Percentiles rank a stretch among this genome's conserved stretches.
Evolutionary conservation across 2,888 invertebrate species (phyloP).

Genomic region (Quadroppia sp.): DNA sequence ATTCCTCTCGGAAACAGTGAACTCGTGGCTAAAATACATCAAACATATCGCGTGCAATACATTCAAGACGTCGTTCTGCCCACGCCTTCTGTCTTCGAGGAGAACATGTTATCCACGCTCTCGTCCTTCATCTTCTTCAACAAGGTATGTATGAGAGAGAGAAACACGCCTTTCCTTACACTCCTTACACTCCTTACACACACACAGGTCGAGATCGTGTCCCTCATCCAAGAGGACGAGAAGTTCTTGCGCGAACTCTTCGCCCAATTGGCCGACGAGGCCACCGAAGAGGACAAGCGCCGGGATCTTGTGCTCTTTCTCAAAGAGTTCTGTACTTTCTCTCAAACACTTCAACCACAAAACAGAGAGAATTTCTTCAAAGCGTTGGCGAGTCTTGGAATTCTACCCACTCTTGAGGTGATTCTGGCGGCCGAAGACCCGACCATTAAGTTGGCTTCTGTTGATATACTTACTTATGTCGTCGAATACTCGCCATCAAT

Average conservation of each 20-base stretch:
- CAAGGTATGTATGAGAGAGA: constrained; percentile 63
- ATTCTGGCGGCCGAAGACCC: constrained; percentile 76
- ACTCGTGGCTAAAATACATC: constrained; percentile 95
- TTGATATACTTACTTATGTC: constrained; percentile 95
- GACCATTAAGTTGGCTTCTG: constrained; percentile 91
- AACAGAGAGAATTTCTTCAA: constrained; percentile 97
- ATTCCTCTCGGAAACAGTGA: constrained; percentile 93
- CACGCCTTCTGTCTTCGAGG: constrained; percentile 97
- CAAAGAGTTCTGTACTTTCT: constrained; percentile 98
- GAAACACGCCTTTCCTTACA: too few relatives aligned
- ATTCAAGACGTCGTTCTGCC: constrained; percentile 96
- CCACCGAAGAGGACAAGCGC: constrained; percentile 75
- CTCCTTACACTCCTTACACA: too few relatives aligned
- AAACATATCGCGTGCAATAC: constrained; percentile 99
- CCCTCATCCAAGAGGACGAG: constrained; percentile 70
- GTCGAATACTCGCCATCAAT: constrained; percentile 97
- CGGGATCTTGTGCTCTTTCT: constrained; percentile 93
- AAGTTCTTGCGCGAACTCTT: constrained; percentile 93
- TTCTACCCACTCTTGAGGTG: constrained; percentile 82
- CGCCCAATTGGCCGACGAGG: constrained; percentile 81
- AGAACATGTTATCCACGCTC: constrained; percentile 94
- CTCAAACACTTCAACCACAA: constrained; percentile 94
- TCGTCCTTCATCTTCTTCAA: constrained; percentile 99
- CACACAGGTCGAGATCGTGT: constrained; percentile 47
- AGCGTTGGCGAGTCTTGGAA: constrained; percentile 77